These are phyloP conservation scores for Tenualosa ilisha DNA, from an alignment of 2,797 vertebrate genomes.

Conservation along the genomic window DNA sequence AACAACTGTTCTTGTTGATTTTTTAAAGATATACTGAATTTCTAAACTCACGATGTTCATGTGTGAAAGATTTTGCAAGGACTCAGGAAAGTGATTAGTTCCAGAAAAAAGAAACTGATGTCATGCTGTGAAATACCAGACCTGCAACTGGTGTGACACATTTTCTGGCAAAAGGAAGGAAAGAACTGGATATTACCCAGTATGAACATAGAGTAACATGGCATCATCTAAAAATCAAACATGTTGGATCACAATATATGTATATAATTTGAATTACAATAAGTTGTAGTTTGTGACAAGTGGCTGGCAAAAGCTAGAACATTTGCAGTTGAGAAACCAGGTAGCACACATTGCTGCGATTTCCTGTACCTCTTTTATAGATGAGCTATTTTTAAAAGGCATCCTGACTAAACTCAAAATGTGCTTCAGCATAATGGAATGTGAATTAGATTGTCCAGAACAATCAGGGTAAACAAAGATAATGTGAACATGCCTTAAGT, in stretches of 20 bases:
- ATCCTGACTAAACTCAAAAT: constrained; percentile 45
- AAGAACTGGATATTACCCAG: neutral
- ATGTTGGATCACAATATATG: constrained; percentile 35
- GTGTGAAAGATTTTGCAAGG: constrained; percentile 68
- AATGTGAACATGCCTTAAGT: constrained; percentile 81
- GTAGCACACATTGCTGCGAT: constrained; percentile 83
- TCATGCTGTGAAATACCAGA: neutral
- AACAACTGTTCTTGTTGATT: constrained; percentile 67
- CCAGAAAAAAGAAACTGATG: neutral
- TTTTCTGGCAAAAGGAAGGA: neutral
- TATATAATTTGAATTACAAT: constrained; percentile 47
- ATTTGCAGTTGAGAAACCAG: constrained; percentile 79
- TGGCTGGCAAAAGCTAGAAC: constrained; percentile 64
- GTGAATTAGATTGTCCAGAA: constrained; percentile 68
- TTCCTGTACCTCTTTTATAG: constrained; percentile 68
- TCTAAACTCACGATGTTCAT: constrained; percentile 70
- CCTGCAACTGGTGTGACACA: neutral
- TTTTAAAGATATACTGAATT: constrained; percentile 71
- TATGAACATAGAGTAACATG: constrained; percentile 32
- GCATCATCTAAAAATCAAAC: constrained; percentile 30
- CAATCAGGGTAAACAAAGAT: constrained; percentile 62
- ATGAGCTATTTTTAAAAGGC: constrained; percentile 52
- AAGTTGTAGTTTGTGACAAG: constrained; percentile 67
- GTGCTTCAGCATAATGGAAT: constrained; percentile 53
- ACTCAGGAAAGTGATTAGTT: constrained; percentile 19